A percentile compares a stretch with the other conserved stretches of the same genome.
Conservation (phyloP, 2,797 vertebrate species). For the Sylvia borin region DNA sequence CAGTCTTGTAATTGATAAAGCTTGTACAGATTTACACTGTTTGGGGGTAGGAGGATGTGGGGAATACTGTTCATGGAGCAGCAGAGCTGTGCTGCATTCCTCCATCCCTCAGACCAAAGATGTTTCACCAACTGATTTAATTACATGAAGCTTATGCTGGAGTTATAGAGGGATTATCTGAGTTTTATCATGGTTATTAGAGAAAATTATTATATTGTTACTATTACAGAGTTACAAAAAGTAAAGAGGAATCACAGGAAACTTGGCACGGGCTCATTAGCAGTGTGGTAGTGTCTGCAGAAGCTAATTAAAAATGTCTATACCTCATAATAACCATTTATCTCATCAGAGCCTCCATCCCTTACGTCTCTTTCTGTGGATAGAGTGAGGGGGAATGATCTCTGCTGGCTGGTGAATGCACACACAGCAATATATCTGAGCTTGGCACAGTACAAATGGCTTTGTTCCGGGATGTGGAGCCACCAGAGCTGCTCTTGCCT, state of each 20-base stretch:
- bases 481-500: background rate
- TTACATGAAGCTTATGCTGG: slow-evolving; percentile 38
- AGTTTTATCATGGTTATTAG: slow-evolving; percentile 62
- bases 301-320: slow-evolving; percentile 63
- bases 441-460: background rate
- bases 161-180: slow-evolving; percentile 67
- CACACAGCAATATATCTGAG: background rate
- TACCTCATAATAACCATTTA: slow-evolving; percentile 56
- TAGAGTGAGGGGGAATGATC: background rate
- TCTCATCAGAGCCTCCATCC: slow-evolving; percentile 15
- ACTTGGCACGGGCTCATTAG: slow-evolving; percentile 66
- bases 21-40: background rate
- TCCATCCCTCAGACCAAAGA: background rate
- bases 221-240: slow-evolving; percentile 57
- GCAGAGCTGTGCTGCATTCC: background rate
- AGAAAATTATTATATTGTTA: slow-evolving; percentile 56
- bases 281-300: slow-evolving; percentile 46
- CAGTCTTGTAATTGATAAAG: background rate
- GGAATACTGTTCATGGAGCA: background rate
- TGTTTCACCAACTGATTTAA: slow-evolving; percentile 59
- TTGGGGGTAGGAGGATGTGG: background rate
- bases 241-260: slow-evolving; percentile 59
- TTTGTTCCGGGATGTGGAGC: background rate
- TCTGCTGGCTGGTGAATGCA: background rate
- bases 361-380: background rate